Base-by-base conservation (phyloP, 2,888 invertebrate species). In the Napeogenes inachia region DNA sequence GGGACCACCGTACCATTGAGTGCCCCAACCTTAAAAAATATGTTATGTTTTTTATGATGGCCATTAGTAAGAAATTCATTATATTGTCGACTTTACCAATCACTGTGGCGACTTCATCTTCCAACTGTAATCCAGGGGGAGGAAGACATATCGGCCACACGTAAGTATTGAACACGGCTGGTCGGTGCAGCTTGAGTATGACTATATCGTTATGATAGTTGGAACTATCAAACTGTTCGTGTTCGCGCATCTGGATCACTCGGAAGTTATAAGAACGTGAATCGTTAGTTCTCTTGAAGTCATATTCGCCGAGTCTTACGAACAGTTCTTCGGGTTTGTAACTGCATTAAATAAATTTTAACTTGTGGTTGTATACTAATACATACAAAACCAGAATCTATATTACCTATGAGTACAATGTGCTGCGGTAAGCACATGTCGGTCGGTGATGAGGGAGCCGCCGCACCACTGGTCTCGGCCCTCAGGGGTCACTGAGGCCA, bases 141-240 rank as follows among this genome's bases (percentile, higher is more conserved):
- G 97, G 97, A 67, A 97, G 91, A 77, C 97, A 97, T 60, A 96
- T 93, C 0, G 96, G 96, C 94, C 96, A 95, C 59, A 97, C 94
- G 74, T 95, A 96, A 0, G 93, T 92, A 73, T 94, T 94, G 78
- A 96, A 96, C 4, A 92, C 82, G 0, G 94, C 93, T 0, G 94
- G 91, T 8, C 92, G 84, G 66, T 93, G 91, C 58, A 96, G 84
- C 72, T 92, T 93, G 54, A 97, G 70, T 46, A 97, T 91, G 0
- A 95, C 95, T 58, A 97, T 94, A 74, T 97, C 97, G 75, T 97
- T 92, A 67, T 93, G 93, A 76, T 94, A 95, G 64, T 93, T 94
- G 0, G 91, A 77, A 2, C 91, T 77, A 72, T 95, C 92, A 77
- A 93, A 97, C 56, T 93, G 92, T 50, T 91, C 89, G 78, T 97